These are phyloP conservation scores for Passer domesticus DNA, from an alignment of 2,113 vertebrate species.

Conservation along the genomic window DNA sequence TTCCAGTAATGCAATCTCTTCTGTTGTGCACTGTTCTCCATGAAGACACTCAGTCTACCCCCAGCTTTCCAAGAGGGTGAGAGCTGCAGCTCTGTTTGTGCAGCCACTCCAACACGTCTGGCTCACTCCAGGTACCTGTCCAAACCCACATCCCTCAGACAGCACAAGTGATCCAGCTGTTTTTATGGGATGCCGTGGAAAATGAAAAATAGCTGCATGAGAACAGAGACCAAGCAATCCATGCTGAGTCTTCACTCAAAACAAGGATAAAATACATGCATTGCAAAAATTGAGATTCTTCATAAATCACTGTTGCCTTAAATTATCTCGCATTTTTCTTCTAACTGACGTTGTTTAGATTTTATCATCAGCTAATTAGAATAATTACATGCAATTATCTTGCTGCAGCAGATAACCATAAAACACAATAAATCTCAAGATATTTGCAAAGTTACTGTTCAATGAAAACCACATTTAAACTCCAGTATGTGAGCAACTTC, in stretches of 20 bases:
- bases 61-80: background rate
- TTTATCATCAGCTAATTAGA: conserved; percentile 51
- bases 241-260: background rate
- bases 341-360: background rate
- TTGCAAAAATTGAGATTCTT: background rate
- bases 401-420: background rate
- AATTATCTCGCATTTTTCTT: background rate
- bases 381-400: conserved; percentile 40
- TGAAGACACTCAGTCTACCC: background rate
- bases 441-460: background rate
- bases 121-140: background rate
- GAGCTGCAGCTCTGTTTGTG: background rate
- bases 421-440: background rate
- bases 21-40: background rate
- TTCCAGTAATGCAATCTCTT: background rate
- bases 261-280: background rate
- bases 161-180: background rate
- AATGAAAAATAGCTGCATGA: background rate
- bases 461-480: conserved; percentile 3
- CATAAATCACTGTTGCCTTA: conserved; percentile 16
- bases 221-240: background rate
- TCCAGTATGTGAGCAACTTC: background rate
- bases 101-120: rapidly evolving
- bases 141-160: background rate
- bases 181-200: background rate